Evolutionary conservation across 2,113 vertebrate species (phyloP).

Genomic region (Pangasianodon hypophthalmus): DNA sequence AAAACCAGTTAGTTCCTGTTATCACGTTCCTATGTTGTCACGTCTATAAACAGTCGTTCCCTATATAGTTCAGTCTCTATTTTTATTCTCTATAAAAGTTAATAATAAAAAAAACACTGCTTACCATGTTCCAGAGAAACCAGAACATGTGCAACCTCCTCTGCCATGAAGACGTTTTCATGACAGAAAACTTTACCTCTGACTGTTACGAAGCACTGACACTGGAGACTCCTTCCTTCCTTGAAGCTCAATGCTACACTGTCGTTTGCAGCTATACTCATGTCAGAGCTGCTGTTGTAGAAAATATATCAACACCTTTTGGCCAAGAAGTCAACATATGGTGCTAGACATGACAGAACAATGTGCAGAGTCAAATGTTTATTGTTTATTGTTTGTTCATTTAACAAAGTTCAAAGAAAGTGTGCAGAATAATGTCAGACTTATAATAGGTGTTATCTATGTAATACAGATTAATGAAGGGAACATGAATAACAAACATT

Average conservation of each 20-base stretch:
- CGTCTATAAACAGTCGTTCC: background rate
- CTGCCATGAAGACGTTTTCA: background rate
- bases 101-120: background rate
- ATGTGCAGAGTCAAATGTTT: background rate
- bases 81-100: too few relatives aligned
- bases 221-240: background rate
- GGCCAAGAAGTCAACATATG: background rate
- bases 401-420: background rate
- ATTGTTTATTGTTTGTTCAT: background rate
- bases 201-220: background rate
- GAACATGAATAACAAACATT: background rate
- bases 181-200: background rate
- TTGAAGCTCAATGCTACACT: background rate
- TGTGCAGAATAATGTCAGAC: background rate
- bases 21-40: background rate
- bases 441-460: conserved; percentile 5
- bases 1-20: background rate
- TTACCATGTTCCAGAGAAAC: background rate
- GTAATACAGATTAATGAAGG: background rate
- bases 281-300: background rate
- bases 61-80: background rate
- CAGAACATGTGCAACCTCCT: too few relatives aligned
- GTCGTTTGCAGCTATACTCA: background rate
- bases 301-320: background rate
- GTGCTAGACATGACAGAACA: background rate